Evolutionary conservation across 2,888 invertebrate species (phyloP).

Genomic region (Trichacis sp.): DNA sequence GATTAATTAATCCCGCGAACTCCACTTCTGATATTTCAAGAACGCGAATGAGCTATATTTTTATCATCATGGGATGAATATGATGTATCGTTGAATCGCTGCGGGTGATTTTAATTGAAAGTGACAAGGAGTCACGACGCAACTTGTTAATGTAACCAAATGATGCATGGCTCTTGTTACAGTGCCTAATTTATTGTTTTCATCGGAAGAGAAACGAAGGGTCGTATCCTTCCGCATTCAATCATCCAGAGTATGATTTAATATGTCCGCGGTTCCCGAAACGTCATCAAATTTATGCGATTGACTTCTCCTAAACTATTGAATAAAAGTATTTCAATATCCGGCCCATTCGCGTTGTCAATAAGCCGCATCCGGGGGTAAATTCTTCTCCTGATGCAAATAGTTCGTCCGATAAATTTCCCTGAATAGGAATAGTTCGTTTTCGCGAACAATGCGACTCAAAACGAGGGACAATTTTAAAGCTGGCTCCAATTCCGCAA

Average conservation of each 20-base stretch:
- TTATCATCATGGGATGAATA: not conserved
- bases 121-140: constrained; percentile 9
- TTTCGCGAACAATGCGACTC: constrained; percentile 37
- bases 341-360: constrained; percentile 39
- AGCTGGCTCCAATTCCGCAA: not conserved
- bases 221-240: constrained; percentile 1
- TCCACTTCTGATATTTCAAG: no score
- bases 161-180: constrained; percentile 1
- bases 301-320: constrained; percentile 11
- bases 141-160: constrained; percentile 27
- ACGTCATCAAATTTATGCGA: constrained; percentile 31
- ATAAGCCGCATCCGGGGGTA: constrained; percentile 33
- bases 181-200: constrained; percentile 22
- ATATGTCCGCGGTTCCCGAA: constrained; percentile 5
- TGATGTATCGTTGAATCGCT: constrained; percentile 1
- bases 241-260: constrained; percentile 20
- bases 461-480: not conserved
- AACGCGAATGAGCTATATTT: no score
- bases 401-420: constrained; percentile 43
- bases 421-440: constrained; percentile 39
- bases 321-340: constrained; percentile 42
- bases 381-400: constrained; percentile 41
- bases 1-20: no score
- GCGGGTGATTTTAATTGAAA: constrained; percentile 27
- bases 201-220: constrained; percentile 11